These are phyloP conservation scores for Isurus oxyrinchus DNA, from an alignment of 2,113 vertebrate species.

Conservation along the genomic window DNA sequence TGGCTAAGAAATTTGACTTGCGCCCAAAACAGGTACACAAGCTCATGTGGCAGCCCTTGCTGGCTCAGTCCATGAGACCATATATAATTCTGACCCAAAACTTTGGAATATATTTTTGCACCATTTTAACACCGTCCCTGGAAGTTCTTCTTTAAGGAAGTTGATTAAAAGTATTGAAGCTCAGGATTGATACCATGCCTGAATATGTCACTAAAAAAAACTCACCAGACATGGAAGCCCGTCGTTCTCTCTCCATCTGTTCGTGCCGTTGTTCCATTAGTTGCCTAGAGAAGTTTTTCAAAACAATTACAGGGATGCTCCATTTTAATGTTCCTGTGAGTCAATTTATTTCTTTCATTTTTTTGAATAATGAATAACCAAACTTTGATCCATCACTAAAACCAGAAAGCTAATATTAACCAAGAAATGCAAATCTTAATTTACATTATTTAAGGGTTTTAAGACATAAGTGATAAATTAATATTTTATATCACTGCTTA, in stretches of 20 bases:
- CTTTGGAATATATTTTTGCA: not conserved
- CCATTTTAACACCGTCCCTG: not conserved
- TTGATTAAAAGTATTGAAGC: not conserved
- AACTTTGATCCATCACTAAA: too few relatives aligned
- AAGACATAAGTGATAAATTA: not conserved
- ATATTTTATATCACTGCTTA: not conserved
- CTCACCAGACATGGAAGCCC: slow-evolving; percentile 84
- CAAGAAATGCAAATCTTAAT: not conserved
- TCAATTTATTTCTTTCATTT: not conserved
- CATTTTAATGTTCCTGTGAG: not conserved
- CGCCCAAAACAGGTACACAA: not conserved
- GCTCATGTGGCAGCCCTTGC: not conserved
- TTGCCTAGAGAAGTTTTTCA: slow-evolving; percentile 65
- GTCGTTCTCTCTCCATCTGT: slow-evolving; percentile 87
- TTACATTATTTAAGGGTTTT: not conserved
- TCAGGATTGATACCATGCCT: too few relatives aligned
- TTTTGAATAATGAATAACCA: not conserved
- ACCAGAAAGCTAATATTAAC: not conserved
- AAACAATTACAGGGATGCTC: not conserved
- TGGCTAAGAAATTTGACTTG: not conserved
- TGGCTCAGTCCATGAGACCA: not conserved
- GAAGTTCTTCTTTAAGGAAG: not conserved
- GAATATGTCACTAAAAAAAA: slow-evolving; percentile 20
- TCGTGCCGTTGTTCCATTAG: slow-evolving; percentile 87
- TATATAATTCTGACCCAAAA: slow-evolving; percentile 3